Evolutionary conservation across 1,140 invertebrate species (phyloP).

Genomic region (Dendroctonus ponderosae): DNA sequence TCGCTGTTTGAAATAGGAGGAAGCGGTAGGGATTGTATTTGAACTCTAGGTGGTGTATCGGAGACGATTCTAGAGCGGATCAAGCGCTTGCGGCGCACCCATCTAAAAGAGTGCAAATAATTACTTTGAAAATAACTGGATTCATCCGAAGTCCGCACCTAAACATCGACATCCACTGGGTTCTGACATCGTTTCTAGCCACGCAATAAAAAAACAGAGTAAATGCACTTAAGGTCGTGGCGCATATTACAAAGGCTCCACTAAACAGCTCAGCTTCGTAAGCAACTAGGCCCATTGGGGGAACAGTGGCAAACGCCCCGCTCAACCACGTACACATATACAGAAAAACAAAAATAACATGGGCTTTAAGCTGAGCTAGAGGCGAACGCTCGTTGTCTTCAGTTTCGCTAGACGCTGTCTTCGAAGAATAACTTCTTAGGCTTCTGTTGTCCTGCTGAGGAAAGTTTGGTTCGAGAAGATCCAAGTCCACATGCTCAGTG

Average conservation of each 20-base stretch:
- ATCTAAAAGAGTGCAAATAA: slow-evolving; percentile 42
- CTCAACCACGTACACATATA: slow-evolving; percentile 75
- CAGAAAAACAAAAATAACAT: slow-evolving; percentile 73
- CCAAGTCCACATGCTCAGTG: slow-evolving; percentile 78
- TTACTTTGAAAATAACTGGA: not conserved
- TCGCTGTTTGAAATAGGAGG: slow-evolving; percentile 38
- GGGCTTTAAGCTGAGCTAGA: slow-evolving; percentile 75
- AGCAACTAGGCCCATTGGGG: slow-evolving; percentile 61
- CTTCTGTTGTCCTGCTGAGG: slow-evolving; percentile 57
- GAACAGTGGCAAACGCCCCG: slow-evolving; percentile 67
- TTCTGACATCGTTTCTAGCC: slow-evolving; percentile 76
- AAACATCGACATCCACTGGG: slow-evolving; percentile 67
- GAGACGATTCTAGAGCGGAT: slow-evolving; percentile 66
- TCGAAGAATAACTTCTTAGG: slow-evolving; percentile 60
- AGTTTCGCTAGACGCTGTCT: slow-evolving; percentile 67
- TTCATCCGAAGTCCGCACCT: slow-evolving; percentile 47
- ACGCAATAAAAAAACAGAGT: slow-evolving; percentile 84
- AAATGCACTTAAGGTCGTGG: slow-evolving; percentile 74
- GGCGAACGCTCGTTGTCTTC: slow-evolving; percentile 81
- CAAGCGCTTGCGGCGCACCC: slow-evolving; percentile 59
- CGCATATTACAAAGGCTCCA: slow-evolving; percentile 70
- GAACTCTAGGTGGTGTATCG: slow-evolving; percentile 58
- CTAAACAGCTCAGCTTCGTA: slow-evolving; percentile 78
- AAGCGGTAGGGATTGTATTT: slow-evolving; percentile 49
- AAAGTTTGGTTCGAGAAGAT: slow-evolving; percentile 68